Base-by-base conservation (phyloP, 1,140 invertebrate genomes). In the Goniozus legneri region DNA sequence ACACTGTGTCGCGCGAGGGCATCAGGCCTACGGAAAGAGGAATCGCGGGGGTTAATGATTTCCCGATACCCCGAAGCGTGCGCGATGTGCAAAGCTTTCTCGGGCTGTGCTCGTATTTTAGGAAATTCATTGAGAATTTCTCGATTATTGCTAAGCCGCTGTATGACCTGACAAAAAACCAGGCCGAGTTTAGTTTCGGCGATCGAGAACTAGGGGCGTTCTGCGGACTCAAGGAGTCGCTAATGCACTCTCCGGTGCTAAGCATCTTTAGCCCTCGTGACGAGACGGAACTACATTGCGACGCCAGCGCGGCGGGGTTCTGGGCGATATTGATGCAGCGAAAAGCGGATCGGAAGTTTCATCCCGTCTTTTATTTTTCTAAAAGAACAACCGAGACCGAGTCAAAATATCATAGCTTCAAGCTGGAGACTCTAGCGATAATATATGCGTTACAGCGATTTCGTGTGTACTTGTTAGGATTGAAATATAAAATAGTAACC, bases 391-490 rank as follows among this genome's bases (percentile, higher is more conserved):
- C 24, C 1, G 20, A 40, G 1, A 3, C n/a, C 1, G 46, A 48
- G 2, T 34, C 30, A 0, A 35, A 13, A 14, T 42, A 42, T 3
- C 31, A 34, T 12, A 33, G 46, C 1, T 34, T 20, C 12, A 21
- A 41, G 8, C 7, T 48, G 0, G 46, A 42, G 1, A 35, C 37
- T 1, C 1, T 41, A 2, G 8, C 31, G 6, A 48, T 48, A 3
- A 21, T 37, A 22, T 24, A 33, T 60, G 27, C 40, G 39, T n/a
- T 53, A 1, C n/a, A 30, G 33, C 16, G 37, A 0, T 47, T 47
- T 22, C 19, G 27, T 4, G 12, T 40, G 2, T 46, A 37, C 20
- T 21, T 46, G 12, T 2, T 8, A 1, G 35, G 35, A 0, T 14
- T 46, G 3, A 27, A 10, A 2, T 46, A 37, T 46, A 38, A 14